A percentile compares a stretch with the other conserved stretches of the same genome.
Conservation (phyloP, 1,140 invertebrate species). For the Teleogryllus occipitalis region DNA sequence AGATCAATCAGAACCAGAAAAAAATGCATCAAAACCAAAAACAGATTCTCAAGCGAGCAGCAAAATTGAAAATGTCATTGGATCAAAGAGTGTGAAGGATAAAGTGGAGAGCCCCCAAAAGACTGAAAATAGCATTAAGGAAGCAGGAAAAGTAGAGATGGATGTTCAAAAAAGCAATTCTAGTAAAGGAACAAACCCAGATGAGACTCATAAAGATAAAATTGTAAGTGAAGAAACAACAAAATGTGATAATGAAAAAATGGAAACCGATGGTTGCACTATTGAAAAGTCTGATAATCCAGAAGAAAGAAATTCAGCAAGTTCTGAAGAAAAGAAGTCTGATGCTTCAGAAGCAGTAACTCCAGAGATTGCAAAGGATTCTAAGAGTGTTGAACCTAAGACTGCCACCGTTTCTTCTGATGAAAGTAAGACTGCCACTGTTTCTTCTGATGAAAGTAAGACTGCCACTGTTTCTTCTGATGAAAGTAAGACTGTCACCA, state of each 20-base stretch:
- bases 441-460: not conserved
- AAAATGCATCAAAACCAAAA: not conserved
- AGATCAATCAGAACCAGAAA: not conserved
- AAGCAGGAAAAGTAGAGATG: not conserved
- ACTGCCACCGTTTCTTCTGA: not conserved
- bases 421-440: not conserved
- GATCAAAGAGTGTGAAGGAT: not conserved
- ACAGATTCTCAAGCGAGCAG: not conserved
- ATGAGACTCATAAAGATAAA: not conserved
- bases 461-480: not conserved
- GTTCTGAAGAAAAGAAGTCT: not conserved
- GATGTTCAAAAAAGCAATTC: not conserved
- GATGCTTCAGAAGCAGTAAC: not conserved
- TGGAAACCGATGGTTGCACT: not conserved
- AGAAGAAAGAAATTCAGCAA: not conserved
- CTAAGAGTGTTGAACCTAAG: not conserved
- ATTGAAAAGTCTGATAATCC: not conserved
- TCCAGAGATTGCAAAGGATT: not conserved
- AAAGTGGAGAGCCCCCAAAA: not conserved
- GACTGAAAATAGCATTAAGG: not conserved
- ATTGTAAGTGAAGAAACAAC: not conserved
- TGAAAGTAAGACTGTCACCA: not conserved
- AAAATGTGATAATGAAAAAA: not conserved
- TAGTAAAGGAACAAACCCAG: not conserved
- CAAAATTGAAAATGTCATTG: not conserved